These are phyloP conservation scores for Hemaris fuciformis DNA, from an alignment of 2,888 invertebrate species.

Conservation along the genomic window DNA sequence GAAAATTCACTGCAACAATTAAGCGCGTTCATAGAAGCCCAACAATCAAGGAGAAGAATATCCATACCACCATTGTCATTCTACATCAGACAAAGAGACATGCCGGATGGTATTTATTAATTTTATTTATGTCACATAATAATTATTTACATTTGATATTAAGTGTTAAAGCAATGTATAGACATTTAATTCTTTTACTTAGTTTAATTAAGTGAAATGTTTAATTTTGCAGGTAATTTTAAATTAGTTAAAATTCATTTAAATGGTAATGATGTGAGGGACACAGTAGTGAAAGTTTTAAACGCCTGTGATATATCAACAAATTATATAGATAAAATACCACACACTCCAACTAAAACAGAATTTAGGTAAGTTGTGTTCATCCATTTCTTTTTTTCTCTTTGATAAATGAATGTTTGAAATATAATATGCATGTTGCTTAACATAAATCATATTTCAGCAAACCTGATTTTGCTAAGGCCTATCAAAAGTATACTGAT, in stretches of 20 bases:
- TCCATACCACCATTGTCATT: slow-evolving; percentile 86
- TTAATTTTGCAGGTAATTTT: slow-evolving; percentile 81
- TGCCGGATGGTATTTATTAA: slow-evolving; percentile 78
- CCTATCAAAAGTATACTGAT: slow-evolving; percentile 58
- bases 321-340: slow-evolving; percentile 91
- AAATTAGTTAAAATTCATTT: slow-evolving; percentile 88
- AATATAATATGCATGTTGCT: too few species aligned
- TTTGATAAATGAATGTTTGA: too few species aligned
- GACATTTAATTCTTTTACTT: neutral
- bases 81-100: slow-evolving; percentile 87
- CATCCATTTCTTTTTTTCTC: too few species aligned
- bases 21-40: slow-evolving; percentile 90
- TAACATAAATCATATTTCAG: slow-evolving; percentile 30
- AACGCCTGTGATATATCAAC: slow-evolving; percentile 92
- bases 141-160: neutral
- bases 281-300: slow-evolving; percentile 88
- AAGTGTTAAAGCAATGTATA: neutral
- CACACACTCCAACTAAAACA: slow-evolving; percentile 49
- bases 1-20: slow-evolving; percentile 94
- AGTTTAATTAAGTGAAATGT: too few species aligned
- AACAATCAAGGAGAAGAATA: slow-evolving; percentile 84
- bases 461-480: slow-evolving; percentile 49
- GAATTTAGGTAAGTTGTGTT: slow-evolving; percentile 48
- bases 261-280: slow-evolving; percentile 85
- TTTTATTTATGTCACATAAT: too few species aligned